phyloP scores from a whole-genome alignment of 2,797 vertebrate genomes.

The Psittacula echo region DNA sequence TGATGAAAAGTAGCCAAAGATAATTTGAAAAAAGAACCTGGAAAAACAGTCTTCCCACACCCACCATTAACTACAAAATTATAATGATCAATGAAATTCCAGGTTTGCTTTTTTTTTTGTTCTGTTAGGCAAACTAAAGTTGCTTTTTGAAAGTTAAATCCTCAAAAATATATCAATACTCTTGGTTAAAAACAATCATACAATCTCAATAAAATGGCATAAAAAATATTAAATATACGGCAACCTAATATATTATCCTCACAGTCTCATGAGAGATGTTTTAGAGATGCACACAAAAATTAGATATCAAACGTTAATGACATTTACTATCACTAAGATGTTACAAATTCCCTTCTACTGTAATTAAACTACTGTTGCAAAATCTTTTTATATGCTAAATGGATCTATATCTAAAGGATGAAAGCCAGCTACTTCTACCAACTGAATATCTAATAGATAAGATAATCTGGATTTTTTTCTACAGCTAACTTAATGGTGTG shows the following conservation, averaged over 20 bases:
- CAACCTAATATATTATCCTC: background rate
- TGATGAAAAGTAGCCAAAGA: background rate
- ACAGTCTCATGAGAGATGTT: conserved; percentile 45
- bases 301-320: background rate
- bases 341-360: background rate
- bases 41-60: background rate
- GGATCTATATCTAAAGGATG: background rate
- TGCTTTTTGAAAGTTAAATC: background rate
- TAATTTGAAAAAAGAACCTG: background rate
- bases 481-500: conserved; percentile 70
- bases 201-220: background rate
- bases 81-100: background rate
- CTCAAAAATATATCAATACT: background rate
- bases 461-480: conserved; percentile 50
- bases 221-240: background rate
- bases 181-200: background rate
- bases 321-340: background rate
- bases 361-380: background rate
- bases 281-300: background rate
- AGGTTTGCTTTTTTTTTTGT: background rate
- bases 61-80: background rate
- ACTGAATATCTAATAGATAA: conserved; percentile 10
- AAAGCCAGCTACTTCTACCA: conserved; percentile 43
- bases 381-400: background rate
- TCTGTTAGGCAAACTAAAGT: background rate